Evolutionary conservation across 2,113 vertebrate genomes (phyloP).

Genomic region (Oxygymnocypris stewartii): DNA sequence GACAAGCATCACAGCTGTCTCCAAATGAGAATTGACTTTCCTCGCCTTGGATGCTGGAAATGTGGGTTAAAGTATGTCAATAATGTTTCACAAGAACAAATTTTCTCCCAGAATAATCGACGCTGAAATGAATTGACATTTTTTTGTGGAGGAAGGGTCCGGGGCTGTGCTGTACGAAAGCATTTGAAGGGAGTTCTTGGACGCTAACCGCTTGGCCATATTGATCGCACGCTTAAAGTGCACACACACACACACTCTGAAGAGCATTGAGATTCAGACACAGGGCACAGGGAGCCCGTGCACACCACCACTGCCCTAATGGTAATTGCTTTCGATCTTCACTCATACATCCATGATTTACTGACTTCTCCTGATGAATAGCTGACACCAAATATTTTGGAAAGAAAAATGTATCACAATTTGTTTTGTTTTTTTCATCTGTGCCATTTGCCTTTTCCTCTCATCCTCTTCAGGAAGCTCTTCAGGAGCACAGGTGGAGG

Average conservation of each 20-base stretch:
- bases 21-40: constrained; percentile 64
- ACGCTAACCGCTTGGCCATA: constrained; percentile 87
- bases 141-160: constrained; percentile 76
- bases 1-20: constrained; percentile 55
- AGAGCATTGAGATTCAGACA: constrained; percentile 87
- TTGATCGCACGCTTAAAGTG: constrained; percentile 96
- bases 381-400: constrained; percentile 90
- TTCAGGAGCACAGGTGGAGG: constrained; percentile 47
- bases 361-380: constrained; percentile 81
- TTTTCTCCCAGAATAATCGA: constrained; percentile 82
- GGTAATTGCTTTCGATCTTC: constrained; percentile 99
- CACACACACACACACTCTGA: constrained; percentile 84
- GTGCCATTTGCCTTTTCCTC: not conserved
- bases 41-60: constrained; percentile 77
- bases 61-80: constrained; percentile 95
- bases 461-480: constrained; percentile 23
- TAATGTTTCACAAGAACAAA: constrained; percentile 95
- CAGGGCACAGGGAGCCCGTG: constrained; percentile 81
- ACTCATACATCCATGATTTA: constrained; percentile 84
- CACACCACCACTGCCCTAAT: constrained; percentile 84
- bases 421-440: constrained; percentile 63
- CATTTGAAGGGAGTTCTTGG: constrained; percentile 81
- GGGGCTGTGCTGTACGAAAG: constrained; percentile 61
- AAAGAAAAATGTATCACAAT: constrained; percentile 76
- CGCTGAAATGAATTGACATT: constrained; percentile 89